Evolutionary conservation across 2,113 vertebrate genomes (phyloP), one percentile per base, ranked within the genome.

Genomic region (Mus spicilegus): DNA sequence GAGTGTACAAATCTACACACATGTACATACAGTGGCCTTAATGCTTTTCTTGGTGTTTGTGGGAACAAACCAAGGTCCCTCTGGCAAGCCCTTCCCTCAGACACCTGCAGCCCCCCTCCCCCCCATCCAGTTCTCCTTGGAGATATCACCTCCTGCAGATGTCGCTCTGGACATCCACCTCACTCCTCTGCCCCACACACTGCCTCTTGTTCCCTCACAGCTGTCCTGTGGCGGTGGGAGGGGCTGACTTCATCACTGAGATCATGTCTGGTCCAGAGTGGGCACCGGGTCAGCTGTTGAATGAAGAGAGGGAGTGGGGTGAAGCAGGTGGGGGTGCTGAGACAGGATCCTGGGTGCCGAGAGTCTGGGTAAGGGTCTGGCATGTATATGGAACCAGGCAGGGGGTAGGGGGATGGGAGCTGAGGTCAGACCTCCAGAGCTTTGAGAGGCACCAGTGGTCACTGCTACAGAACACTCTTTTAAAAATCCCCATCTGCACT

Each of bases 141-240:
- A 36, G 54, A 63, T 51, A 39, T 73, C 87, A n/a, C 58, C 54
- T 90, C 72, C 65, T 67, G 67, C 14, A 28, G 69, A 77, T 20
- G 42, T 63, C 76, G 54, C 67, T 75, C 85, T 24, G 92, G 46
- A 30, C 73, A 9, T 46, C 67, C 63, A 3, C 46, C 7, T n/a
- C 78, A 17, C n/a, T 36, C 63, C 36, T 39, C 42, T 7, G 8
- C 46, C 77, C 42, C 75, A 65, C 86, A 87, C 16, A 7, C 81
- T 17, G 61, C 84, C 93, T 72, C 95, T 54, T 89, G 65, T 85
- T 70, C 72, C 72, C 49, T 92, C 77, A 20, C 49, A 87, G 84
- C 87, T 58, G 26, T 46, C 24, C 39, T 36, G 14, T 7, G 9
- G 42, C n/a, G 76, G n/a, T 39, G 88, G 36, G 54, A 54, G 54